Evolutionary conservation across 2,888 invertebrate genomes (phyloP), one percentile per base, ranked within the genome.

Genomic region (Athalia cordata): DNA sequence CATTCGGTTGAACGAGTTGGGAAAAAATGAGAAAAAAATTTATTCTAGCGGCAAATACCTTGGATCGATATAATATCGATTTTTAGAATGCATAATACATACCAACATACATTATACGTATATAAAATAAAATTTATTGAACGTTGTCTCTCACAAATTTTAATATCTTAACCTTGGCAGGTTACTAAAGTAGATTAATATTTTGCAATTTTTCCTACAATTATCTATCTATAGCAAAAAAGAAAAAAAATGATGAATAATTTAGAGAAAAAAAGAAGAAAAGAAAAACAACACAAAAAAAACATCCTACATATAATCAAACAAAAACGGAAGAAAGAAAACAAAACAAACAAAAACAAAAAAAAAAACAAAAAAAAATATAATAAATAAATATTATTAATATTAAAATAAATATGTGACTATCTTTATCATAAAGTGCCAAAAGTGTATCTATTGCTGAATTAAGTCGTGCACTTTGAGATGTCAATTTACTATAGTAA

Each of bases 401-500:
- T 29, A 29, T 29, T 29, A 29, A 29, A 29, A 29, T 29, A 29
- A 29, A 55, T 72, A 45, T 64, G n/a, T 65, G 64, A 64, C 52
- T 75, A 75, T 62, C 61, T 61, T 50, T 66, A 55, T 77, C 57
- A 29, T 65, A 65, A 66, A 68, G 77, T 66, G 68, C 66, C 77
- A 77, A 68, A 68, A 77, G 66, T 68, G 61, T 68, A 76, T 68
- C 67, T 75, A 75, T 75, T 75, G 50, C 15, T 75, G 43, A 62
- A 75, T 50, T 61, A 75, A 75, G 62, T 50, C 62, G 62, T 62
- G 75, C 75, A 75, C 75, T 75, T 64, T 75, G 82, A 80, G 81
- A 83, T 82, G 85, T 86, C 84, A 86, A 86, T 86, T 86, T 84
- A 83, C 79, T 78, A 70, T 81, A 83, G 79, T 82, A 83, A 83